phyloP scores from a whole-genome alignment of 2,888 invertebrate species.

The Eubasilissa splendida region DNA sequence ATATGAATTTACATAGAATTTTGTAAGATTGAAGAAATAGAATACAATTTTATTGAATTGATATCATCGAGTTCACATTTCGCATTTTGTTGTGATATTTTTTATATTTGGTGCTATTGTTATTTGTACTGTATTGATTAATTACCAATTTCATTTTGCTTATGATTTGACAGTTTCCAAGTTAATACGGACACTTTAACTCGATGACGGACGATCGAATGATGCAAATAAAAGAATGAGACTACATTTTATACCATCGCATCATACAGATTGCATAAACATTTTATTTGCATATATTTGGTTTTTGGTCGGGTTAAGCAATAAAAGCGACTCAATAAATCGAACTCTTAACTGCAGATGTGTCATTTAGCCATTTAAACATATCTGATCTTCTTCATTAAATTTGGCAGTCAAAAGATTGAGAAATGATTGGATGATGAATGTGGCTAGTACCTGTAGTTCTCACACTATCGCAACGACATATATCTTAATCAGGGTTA shows the following conservation, averaged over 20 bases:
- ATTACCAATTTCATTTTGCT: conserved; percentile 19
- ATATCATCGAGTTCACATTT: no score
- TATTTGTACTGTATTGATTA: not conserved
- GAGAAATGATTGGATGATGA: not conserved
- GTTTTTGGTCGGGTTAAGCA: conserved; percentile 1
- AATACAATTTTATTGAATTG: no score
- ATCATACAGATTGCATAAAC: conserved; percentile 31
- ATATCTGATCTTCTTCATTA: not conserved
- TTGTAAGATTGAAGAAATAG: no score
- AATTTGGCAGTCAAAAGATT: not conserved
- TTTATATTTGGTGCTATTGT: no score
- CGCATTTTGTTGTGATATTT: no score
- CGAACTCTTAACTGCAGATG: not conserved
- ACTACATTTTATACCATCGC: conserved; percentile 32
- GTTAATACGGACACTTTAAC: conserved; percentile 7
- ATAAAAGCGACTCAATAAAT: conserved; percentile 10
- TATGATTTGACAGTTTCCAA: not conserved
- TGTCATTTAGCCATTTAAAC: not conserved
- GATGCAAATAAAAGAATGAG: not conserved
- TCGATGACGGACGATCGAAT: conserved; percentile 16
- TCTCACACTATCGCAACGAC: no score
- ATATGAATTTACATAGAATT: no score
- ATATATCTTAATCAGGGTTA: no score
- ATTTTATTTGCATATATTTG: conserved; percentile 38
- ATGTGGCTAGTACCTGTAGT: not conserved